Conservation (phyloP, 2,797 vertebrate genomes). For the Artibeus jamaicensis region DNA sequence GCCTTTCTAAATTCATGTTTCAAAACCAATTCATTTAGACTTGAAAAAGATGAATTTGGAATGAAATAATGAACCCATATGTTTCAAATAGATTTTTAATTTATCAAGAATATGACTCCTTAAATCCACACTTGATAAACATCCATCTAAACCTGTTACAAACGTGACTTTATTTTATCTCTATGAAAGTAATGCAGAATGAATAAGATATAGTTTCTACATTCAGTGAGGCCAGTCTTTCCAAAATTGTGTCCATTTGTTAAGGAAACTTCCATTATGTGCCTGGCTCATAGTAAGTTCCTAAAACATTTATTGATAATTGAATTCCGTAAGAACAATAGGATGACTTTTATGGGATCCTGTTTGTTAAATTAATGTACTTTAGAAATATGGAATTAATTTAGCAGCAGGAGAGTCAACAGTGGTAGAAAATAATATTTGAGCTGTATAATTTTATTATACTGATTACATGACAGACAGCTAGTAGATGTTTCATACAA, state of each 20-base stretch:
- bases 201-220: background rate
- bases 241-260: background rate
- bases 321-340: background rate
- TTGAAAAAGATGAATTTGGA: constrained; percentile 67
- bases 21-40: constrained; percentile 69
- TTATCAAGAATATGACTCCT: constrained; percentile 26
- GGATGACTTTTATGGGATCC: background rate
- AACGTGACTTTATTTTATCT: constrained; percentile 17
- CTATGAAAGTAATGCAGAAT: background rate
- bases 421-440: background rate
- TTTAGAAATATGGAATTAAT: constrained; percentile 12
- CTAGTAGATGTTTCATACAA: background rate
- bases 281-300: background rate
- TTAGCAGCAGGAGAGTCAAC: background rate
- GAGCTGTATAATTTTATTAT: background rate
- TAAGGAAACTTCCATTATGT: background rate
- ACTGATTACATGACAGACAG: background rate
- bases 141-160: background rate
- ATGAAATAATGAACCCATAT: constrained; percentile 65
- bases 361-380: background rate
- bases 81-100: constrained; percentile 54
- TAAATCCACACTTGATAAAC: constrained; percentile 45
- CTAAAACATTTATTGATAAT: background rate
- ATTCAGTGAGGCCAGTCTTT: background rate
- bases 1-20: constrained; percentile 68